phyloP scores from a whole-genome alignment of 35 echinoderm and acorn worm genomes.

The Acanthaster planci region DNA sequence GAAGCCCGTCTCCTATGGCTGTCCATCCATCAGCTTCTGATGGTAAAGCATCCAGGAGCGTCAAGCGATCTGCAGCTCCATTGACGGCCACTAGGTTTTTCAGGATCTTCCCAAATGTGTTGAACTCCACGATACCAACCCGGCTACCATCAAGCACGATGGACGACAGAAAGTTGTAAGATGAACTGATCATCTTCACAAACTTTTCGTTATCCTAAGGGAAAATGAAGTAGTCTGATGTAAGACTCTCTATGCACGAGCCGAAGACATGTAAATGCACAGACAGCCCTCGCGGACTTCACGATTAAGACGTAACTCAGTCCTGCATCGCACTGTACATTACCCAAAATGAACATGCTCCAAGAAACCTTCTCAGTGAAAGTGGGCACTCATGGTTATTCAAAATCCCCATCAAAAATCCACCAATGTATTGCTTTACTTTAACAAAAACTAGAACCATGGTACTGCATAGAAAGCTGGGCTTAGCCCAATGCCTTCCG shows the following conservation, averaged over 20 bases:
- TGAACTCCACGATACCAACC: constrained; percentile 52
- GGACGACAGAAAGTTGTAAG: constrained; percentile 35
- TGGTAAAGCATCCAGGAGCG: constrained; percentile 17
- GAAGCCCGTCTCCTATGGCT: constrained; percentile 51
- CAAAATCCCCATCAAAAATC: no score
- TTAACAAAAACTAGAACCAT: no score
- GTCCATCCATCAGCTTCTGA: constrained; percentile 31
- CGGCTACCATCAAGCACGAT: constrained; percentile 42
- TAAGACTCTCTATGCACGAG: no score
- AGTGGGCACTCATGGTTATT: no score
- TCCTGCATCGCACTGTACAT: no score
- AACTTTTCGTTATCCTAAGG: constrained; percentile 8
- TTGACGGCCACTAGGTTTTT: constrained; percentile 10
- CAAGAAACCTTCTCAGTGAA: no score
- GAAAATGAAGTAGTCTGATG: neutral
- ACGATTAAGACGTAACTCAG: no score
- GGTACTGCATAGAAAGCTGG: no score
- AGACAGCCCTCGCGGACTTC: neutral
- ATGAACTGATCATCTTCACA: constrained; percentile 33
- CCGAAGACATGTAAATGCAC: neutral
- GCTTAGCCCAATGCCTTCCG: no score
- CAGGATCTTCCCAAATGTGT: neutral
- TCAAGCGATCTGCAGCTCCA: constrained; percentile 1
- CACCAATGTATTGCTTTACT: no score
- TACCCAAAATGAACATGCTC: no score